phyloP scores from a whole-genome alignment of 2,888 invertebrate genomes.

The Catonia carolina region DNA sequence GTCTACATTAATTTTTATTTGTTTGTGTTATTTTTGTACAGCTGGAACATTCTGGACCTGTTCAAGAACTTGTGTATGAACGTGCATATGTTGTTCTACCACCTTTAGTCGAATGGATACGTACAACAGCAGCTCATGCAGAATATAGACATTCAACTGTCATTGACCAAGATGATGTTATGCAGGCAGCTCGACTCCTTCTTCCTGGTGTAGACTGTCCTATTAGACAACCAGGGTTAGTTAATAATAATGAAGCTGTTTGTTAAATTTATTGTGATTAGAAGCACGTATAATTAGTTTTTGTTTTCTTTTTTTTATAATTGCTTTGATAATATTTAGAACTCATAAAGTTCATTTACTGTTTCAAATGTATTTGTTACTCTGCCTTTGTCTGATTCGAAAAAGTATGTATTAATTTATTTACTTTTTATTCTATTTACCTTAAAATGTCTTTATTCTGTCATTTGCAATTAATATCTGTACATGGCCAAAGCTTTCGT shows the following conservation, averaged over 20 bases:
- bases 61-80: slow-evolving; percentile 75
- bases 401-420: too few species aligned
- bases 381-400: too few species aligned
- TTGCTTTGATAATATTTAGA: too few species aligned
- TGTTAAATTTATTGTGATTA: not conserved
- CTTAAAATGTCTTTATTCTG: too few species aligned
- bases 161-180: slow-evolving; percentile 77
- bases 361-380: too few species aligned
- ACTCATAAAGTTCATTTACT: not conserved
- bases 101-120: slow-evolving; percentile 84
- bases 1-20: not conserved
- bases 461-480: too few species aligned
- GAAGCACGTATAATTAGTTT: too few species aligned
- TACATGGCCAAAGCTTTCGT: too few species aligned
- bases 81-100: slow-evolving; percentile 82
- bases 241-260: too few species aligned
- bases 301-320: too few species aligned
- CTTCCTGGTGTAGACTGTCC: slow-evolving; percentile 88
- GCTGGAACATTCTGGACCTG: slow-evolving; percentile 60
- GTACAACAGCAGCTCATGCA: slow-evolving; percentile 76
- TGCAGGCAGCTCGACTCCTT: slow-evolving; percentile 78
- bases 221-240: slow-evolving; percentile 62
- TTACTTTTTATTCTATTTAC: too few species aligned
- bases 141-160: slow-evolving; percentile 69
- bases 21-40: slow-evolving; percentile 37